Evolutionary conservation across 1,140 invertebrate species (phyloP), one percentile per base, ranked within the genome.

Genomic region (Ridgeia piscesae): DNA sequence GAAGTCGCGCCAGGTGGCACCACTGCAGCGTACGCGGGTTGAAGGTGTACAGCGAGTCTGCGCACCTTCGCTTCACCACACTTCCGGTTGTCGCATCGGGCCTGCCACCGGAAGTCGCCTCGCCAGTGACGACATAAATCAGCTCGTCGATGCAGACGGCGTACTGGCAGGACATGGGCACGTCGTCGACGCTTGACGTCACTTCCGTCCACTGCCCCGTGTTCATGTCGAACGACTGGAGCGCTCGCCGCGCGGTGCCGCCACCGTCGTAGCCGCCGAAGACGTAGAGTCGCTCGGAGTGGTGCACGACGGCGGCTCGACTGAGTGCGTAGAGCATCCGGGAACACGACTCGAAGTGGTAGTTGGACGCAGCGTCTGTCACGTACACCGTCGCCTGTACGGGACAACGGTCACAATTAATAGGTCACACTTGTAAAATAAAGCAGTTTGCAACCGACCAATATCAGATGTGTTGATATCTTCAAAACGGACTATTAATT

Each of bases 261-360:
- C 91, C 88, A n/a, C 35, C 88, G 33, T 89, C 91, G 35, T 91
- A 92, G 34, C 92, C 92, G n/a, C 92, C 92, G 90, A 93, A 93
- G 21, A 92, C 92, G 34, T 50, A 93, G 50, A 93, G 77, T 34
- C 50, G 33, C 88, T 92, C 50, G 58, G 42, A 89, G 91, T 91
- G 92, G 77, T 77, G 34, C 31, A 89, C 91, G n/a, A 89, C 27
- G 4, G 91, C 91, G 17, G 92, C 91, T 31, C 42, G 33, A 77
- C 89, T 42, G 31, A 93, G 34, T 31, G 91, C 77, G 91, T 93
- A 92, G 33, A 91, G 89, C 92, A 93, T 93, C 31, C 92, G 77
- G 1, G 92, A 91, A 89, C 92, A 93, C 35, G 92, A 89, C 92
- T 93, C 42, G 58, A 93, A 92, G 35, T 91, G 89, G 90, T 92